These are phyloP conservation scores for Aurelia sp. DNA, from an alignment of 30 jellyfish, hydroid and myxozoan genomes.

Conservation along the genomic window DNA sequence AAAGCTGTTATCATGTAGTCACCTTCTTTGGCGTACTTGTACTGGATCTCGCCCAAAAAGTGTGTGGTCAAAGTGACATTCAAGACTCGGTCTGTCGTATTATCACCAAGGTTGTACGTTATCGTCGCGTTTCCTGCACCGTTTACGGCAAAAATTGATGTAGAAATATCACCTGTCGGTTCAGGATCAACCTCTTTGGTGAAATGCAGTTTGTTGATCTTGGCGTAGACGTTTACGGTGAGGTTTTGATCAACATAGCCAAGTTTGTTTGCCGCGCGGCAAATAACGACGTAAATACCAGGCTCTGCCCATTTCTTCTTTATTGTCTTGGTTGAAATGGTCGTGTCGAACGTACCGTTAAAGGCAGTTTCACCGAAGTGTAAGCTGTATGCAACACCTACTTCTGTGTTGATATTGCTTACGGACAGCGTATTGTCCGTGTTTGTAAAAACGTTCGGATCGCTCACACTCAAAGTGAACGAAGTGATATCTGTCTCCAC, in stretches of 20 bases:
- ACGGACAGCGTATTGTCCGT: constrained; percentile 42
- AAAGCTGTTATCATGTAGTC: constrained; percentile 42
- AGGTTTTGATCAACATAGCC: constrained; percentile 23
- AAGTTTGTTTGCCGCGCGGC: constrained; percentile 56
- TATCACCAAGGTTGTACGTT: constrained; percentile 60
- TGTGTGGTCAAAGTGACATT: constrained; percentile 25
- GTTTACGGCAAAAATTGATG: constrained; percentile 11
- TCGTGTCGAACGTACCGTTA: constrained; percentile 50
- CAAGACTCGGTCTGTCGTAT: constrained; percentile 13
- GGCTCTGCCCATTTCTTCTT: constrained; percentile 21
- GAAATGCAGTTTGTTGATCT: constrained; percentile 19
- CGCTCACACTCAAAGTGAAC: constrained; percentile 23
- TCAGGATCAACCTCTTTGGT: constrained; percentile 52
- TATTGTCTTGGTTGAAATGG: constrained; percentile 4
- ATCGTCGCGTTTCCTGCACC: constrained; percentile 44
- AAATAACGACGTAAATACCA: constrained; percentile 54
- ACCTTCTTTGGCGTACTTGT: constrained; percentile 34
- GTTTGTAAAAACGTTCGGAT: neutral
- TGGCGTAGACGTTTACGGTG: constrained; percentile 28
- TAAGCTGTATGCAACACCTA: constrained; percentile 41
- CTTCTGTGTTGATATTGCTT: constrained; percentile 41
- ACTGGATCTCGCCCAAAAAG: constrained; percentile 27
- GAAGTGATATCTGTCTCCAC: constrained; percentile 44
- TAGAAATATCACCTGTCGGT: constrained; percentile 55
- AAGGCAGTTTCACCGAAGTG: constrained; percentile 57